phyloP scores from a whole-genome alignment of 2,888 invertebrate species.

The Tachina lurida region DNA sequence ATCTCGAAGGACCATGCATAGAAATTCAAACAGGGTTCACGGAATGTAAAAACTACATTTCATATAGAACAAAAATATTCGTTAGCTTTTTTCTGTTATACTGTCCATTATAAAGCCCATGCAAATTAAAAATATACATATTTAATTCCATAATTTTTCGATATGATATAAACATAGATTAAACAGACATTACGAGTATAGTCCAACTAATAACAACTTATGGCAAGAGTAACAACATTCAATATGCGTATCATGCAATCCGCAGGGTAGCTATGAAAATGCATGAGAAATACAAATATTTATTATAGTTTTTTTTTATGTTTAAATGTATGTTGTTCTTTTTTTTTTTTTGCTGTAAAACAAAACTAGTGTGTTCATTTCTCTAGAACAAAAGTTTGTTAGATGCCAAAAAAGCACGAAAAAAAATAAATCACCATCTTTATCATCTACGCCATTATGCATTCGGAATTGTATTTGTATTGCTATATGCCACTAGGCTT shows the following conservation, averaged over 20 bases:
- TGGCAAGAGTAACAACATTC: too few relatives aligned
- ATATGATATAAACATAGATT: too few relatives aligned
- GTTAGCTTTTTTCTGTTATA: too few relatives aligned
- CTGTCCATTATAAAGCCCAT: too few relatives aligned
- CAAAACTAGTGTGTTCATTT: slow-evolving; percentile 1
- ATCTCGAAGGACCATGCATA: too few relatives aligned
- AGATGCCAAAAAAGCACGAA: slow-evolving; percentile 13
- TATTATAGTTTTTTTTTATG: not conserved
- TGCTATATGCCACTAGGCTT: slow-evolving; percentile 11
- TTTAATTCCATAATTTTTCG: too few relatives aligned
- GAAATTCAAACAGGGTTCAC: too few relatives aligned
- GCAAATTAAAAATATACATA: too few relatives aligned
- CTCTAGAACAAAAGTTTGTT: slow-evolving; percentile 10
- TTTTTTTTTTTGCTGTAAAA: slow-evolving; percentile 2
- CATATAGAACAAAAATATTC: too few relatives aligned
- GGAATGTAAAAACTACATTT: too few relatives aligned
- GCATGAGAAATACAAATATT: not conserved
- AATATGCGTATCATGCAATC: not conserved
- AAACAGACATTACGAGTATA: too few relatives aligned
- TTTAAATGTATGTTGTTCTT: not conserved
- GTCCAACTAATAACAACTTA: too few relatives aligned
- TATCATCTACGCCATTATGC: slow-evolving; percentile 22
- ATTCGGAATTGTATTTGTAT: slow-evolving; percentile 10
- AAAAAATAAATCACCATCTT: slow-evolving; percentile 37
- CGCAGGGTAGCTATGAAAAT: not conserved